Percentiles rank a stretch among this genome's conserved stretches.
phyloP scores from a whole-genome alignment of 2,888 invertebrate species.

The Tetragonula carbonaria region DNA sequence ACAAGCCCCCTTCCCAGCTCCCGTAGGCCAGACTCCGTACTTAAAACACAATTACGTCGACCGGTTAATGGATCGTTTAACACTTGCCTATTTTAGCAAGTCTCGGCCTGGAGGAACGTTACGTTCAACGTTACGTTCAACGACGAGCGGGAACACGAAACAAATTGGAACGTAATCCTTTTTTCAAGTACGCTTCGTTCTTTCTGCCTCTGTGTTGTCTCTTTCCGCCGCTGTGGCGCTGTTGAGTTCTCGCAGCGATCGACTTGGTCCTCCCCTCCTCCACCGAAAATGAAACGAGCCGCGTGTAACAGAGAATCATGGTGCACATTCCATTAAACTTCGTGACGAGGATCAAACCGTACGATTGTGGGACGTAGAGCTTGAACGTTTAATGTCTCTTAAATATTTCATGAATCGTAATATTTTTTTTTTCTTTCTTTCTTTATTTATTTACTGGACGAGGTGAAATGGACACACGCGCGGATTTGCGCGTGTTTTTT shows the following conservation, averaged over 20 bases:
- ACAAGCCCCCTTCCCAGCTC: not conserved
- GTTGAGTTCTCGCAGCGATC: slow-evolving; percentile 36
- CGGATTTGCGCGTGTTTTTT: not conserved
- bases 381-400: slow-evolving; percentile 32
- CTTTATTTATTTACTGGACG: not conserved
- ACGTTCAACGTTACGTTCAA: slow-evolving; percentile 21
- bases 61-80: slow-evolving; percentile 59
- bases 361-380: slow-evolving; percentile 18
- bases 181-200: slow-evolving; percentile 30
- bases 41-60: slow-evolving; percentile 57
- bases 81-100: slow-evolving; percentile 41
- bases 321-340: slow-evolving; percentile 49
- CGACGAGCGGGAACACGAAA: slow-evolving; percentile 47
- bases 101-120: not conserved
- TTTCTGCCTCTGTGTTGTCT: not conserved
- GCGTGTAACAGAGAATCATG: slow-evolving; percentile 49
- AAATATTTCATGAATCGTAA: slow-evolving; percentile 32
- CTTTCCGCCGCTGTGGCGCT: not conserved
- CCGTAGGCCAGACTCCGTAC: slow-evolving; percentile 23
- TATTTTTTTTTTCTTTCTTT: not conserved
- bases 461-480: not conserved
- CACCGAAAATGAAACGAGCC: slow-evolving; percentile 9
- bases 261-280: not conserved
- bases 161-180: slow-evolving; percentile 58
- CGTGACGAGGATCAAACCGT: slow-evolving; percentile 62